Conservation (phyloP, 2,888 invertebrate genomes). For the Crioceris asparagi region DNA sequence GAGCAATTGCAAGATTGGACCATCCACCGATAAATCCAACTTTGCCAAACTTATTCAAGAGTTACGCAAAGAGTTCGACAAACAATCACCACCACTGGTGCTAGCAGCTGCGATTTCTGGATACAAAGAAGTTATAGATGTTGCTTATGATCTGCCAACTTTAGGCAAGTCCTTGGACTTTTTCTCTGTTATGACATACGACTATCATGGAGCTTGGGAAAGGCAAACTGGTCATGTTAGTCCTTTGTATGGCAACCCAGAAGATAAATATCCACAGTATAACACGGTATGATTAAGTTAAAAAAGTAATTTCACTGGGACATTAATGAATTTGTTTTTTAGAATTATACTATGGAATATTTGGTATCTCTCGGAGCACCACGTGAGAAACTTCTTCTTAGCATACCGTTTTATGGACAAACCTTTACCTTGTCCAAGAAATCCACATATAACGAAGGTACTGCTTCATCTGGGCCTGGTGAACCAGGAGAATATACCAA, state of each 20-base stretch:
- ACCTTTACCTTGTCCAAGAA: conserved; percentile 55
- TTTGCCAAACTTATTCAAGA: conserved; percentile 62
- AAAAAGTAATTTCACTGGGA: background rate
- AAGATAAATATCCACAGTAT: conserved; percentile 64
- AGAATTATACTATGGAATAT: conserved; percentile 75
- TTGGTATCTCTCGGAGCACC: conserved; percentile 64
- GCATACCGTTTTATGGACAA: conserved; percentile 82
- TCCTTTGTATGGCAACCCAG: conserved; percentile 55
- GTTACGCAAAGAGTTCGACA: conserved; percentile 50
- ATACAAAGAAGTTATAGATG: conserved; percentile 80
- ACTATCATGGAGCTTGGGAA: conserved; percentile 88
- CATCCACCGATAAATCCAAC: conserved; percentile 65
- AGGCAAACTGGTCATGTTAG: conserved; percentile 68
- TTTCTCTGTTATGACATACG: conserved; percentile 78
- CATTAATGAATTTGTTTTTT: conserved; percentile 14
- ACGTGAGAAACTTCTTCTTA: conserved; percentile 65
- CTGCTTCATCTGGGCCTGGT: conserved; percentile 62
- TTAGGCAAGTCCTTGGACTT: conserved; percentile 65
- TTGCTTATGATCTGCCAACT: conserved; percentile 67
- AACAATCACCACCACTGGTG: conserved; percentile 54
- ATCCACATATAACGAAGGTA: conserved; percentile 45
- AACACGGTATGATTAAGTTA: conserved; percentile 52
- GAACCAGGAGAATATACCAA: conserved; percentile 70
- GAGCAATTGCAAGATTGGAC: conserved; percentile 75
- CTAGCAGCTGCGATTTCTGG: conserved; percentile 79